A percentile compares a stretch with the other conserved stretches of the same genome.
phyloP scores from a whole-genome alignment of 2,888 invertebrate genomes.

The Diarsia rubi region DNA sequence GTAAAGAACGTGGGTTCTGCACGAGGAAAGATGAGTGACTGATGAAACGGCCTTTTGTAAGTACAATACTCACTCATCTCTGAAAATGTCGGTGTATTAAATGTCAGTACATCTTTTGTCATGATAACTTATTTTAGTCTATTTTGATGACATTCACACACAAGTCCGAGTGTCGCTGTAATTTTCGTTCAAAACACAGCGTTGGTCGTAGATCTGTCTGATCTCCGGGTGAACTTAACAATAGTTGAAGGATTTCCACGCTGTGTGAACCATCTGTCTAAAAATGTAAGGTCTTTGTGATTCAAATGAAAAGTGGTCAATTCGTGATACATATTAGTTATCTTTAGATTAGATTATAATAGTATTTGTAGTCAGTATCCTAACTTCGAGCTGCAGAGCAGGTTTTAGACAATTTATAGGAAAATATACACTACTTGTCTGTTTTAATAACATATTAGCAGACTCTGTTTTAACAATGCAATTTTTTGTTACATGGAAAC shows the following conservation, averaged over 20 bases:
- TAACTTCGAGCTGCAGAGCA: not conserved
- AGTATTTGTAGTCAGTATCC: not conserved
- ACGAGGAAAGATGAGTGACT: slow-evolving; percentile 8
- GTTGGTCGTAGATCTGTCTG: not conserved
- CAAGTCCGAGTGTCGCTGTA: not conserved
- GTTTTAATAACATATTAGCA: not conserved
- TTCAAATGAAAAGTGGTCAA: not conserved
- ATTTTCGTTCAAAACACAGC: not conserved
- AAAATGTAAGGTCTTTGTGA: not conserved
- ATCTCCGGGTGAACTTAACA: not conserved
- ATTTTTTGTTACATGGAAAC: not conserved
- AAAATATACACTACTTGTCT: not conserved
- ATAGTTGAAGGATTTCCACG: not conserved
- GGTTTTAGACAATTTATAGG: too few species aligned
- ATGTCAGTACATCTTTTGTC: not conserved
- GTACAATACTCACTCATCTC: not conserved
- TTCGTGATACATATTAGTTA: not conserved
- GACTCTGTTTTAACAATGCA: not conserved
- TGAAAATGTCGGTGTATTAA: not conserved
- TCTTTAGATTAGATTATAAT: not conserved
- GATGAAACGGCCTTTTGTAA: not conserved
- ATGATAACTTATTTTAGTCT: not conserved
- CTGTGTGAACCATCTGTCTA: not conserved
- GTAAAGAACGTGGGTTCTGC: not conserved
- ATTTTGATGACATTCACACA: not conserved